These are phyloP conservation scores for Sphaerodactylus townsendi DNA, from an alignment of 2,113 vertebrate species.

Conservation along the genomic window DNA sequence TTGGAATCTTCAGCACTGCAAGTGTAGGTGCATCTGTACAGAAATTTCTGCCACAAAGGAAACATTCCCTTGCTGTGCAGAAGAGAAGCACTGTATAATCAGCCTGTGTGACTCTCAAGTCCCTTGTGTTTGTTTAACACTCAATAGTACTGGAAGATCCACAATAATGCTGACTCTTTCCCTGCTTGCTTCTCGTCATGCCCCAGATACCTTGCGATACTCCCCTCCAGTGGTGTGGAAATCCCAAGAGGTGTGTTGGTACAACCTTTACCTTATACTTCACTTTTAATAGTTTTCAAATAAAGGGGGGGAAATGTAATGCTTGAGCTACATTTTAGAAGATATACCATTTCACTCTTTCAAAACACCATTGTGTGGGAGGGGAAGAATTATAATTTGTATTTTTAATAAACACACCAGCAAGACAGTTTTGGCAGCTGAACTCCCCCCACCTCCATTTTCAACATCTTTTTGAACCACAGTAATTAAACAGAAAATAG, in stretches of 20 bases:
- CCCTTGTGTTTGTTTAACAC: background rate
- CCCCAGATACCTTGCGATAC: background rate
- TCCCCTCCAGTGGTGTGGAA: background rate
- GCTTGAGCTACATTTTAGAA: background rate
- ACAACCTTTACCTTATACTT: background rate
- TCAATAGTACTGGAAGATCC: background rate
- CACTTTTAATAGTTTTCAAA: background rate
- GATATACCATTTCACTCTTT: constrained; percentile 36
- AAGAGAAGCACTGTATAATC: too few species aligned
- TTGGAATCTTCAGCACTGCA: too few species aligned
- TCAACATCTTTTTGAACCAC: constrained; percentile 74
- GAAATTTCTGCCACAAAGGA: too few species aligned
- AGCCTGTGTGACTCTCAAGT: background rate
- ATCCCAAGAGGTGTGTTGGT: background rate
- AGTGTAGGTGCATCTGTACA: too few species aligned
- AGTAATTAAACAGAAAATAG: constrained; percentile 78
- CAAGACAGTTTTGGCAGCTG: constrained; percentile 72
- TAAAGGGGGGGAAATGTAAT: background rate
- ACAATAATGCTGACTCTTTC: background rate
- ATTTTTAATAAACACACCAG: constrained; percentile 56
- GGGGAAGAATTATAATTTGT: background rate
- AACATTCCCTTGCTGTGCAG: too few species aligned
- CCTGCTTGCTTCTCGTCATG: background rate
- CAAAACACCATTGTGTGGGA: background rate
- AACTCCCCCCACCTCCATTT: constrained; percentile 60